Evolutionary conservation across 2,113 vertebrate species (phyloP), one percentile per base, ranked within the genome.

Genomic region (Crotalus helleri): DNA sequence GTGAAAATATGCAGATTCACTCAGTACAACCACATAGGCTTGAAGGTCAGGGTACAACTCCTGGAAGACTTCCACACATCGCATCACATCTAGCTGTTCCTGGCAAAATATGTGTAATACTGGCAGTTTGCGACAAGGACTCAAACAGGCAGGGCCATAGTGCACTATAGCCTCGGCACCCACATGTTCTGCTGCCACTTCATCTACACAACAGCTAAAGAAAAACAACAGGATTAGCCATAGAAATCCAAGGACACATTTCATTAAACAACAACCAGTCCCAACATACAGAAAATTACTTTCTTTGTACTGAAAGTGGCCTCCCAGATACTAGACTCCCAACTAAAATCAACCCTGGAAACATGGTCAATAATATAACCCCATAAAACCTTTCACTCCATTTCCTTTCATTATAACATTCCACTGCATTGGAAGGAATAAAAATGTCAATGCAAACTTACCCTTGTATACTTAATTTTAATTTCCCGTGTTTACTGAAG

Each of bases 201-300:
- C 98, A 5, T 99, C 99, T 95, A 99, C 99, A 44, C 99, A 99
- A 97, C 99, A 99, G 93, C 99, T 99, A 97, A 7, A 17, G 87
- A 64, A 49, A 61, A 94, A 3, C 0, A 5, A 17, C 0, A 39
- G 2, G 0, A 29, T 93, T 89, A 93, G 33, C 11, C 24, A 17
- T 2, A 12, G 92, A 90, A 69, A 44, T 39, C 44, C 46, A 54
- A 39, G 9, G 13, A 23, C 49, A 91, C 29, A 21, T 39, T 53
- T 39, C 23, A 89, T 29, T 17, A 81, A 90, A 64, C 13, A 19
- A 13, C 12, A 13, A 1, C 90, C 17, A 39, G 44, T 17, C 23
- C 9, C 29, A 93, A 1, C 10, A 57, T 13, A 39, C 17, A 58
- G 26, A 46, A 90, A 93, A 26, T 61, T 39, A 33, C 33, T 26